phyloP scores from a whole-genome alignment of 1,140 invertebrate genomes.

The Cyclina sinensis region DNA sequence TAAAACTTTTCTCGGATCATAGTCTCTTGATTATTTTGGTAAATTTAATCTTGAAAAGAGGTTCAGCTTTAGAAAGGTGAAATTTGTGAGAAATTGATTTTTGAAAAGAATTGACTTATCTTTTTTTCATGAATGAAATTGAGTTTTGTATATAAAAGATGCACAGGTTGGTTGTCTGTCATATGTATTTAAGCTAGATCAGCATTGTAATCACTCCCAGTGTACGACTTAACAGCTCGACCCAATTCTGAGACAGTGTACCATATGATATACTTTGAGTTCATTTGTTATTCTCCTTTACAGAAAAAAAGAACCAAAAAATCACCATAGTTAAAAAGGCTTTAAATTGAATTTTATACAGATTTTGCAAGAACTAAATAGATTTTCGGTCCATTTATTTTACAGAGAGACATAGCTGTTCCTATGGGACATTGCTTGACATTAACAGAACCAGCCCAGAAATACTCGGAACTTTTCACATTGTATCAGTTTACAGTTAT shows the following conservation, averaged over 20 bases:
- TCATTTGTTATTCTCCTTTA: too few relatives aligned
- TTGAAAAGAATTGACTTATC: background rate
- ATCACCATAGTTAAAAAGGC: background rate
- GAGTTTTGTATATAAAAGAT: too few relatives aligned
- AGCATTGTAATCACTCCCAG: too few relatives aligned
- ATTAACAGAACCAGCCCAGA: slow-evolving; percentile 51
- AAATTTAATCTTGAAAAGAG: slow-evolving; percentile 26
- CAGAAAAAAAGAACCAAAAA: too few relatives aligned
- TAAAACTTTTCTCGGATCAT: slow-evolving; percentile 31
- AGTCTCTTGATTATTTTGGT: slow-evolving; percentile 33
- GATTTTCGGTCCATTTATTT: slow-evolving; percentile 52
- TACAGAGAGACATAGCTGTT: slow-evolving; percentile 27
- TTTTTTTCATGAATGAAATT: too few relatives aligned
- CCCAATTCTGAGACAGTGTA: too few relatives aligned
- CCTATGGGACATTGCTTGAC: slow-evolving; percentile 33
- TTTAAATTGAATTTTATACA: slow-evolving; percentile 48
- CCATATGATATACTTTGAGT: too few relatives aligned
- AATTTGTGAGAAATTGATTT: background rate
- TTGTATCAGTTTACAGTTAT: slow-evolving; percentile 56
- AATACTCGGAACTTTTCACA: slow-evolving; percentile 48
- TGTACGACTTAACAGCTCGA: too few relatives aligned
- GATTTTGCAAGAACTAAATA: slow-evolving; percentile 22
- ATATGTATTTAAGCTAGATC: too few relatives aligned
- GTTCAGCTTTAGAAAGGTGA: background rate
- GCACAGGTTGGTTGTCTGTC: too few relatives aligned